These are phyloP conservation scores for Tachyglossus aculeatus DNA, from an alignment of 2,797 vertebrate genomes.

Conservation along the genomic window DNA sequence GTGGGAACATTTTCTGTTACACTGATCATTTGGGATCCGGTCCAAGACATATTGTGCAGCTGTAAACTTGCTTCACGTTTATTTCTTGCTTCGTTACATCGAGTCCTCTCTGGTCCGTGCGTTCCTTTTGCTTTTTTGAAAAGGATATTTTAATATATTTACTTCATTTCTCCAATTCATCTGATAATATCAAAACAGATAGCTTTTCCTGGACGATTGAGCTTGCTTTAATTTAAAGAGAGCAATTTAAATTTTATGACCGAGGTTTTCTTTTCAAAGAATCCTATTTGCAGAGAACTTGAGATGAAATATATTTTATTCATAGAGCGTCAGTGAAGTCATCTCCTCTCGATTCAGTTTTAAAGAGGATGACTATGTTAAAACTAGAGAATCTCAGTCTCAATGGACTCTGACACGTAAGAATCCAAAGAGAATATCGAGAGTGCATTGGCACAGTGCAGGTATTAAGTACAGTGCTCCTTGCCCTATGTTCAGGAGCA, in stretches of 20 bases:
- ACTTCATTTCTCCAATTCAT: neutral
- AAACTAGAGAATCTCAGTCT: too few species aligned
- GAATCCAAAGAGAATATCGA: neutral
- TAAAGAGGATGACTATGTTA: too few species aligned
- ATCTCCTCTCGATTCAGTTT: too few species aligned
- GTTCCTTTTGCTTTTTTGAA: neutral
- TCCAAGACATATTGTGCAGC: conserved; percentile 23
- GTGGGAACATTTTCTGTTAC: conserved; percentile 69
- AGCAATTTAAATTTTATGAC: conserved; percentile 1
- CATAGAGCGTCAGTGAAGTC: too few species aligned
- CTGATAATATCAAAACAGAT: too few species aligned
- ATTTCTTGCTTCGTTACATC: conserved; percentile 59
- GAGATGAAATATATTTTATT: too few species aligned
- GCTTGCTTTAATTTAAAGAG: neutral
- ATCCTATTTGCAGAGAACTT: conserved; percentile 1
- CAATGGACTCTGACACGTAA: accelerated
- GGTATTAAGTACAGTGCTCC: neutral
- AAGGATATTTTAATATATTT: neutral
- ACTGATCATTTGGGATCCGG: conserved; percentile 42
- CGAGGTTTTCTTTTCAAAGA: neutral
- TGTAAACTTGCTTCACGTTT: conserved; percentile 37
- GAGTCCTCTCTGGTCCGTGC: conserved; percentile 9
- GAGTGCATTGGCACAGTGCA: too few species aligned
- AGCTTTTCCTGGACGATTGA: too few species aligned
- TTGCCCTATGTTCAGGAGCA: neutral